Base-by-base conservation (phyloP, 2,888 invertebrate genomes). In the Chalcis sispes region DNA sequence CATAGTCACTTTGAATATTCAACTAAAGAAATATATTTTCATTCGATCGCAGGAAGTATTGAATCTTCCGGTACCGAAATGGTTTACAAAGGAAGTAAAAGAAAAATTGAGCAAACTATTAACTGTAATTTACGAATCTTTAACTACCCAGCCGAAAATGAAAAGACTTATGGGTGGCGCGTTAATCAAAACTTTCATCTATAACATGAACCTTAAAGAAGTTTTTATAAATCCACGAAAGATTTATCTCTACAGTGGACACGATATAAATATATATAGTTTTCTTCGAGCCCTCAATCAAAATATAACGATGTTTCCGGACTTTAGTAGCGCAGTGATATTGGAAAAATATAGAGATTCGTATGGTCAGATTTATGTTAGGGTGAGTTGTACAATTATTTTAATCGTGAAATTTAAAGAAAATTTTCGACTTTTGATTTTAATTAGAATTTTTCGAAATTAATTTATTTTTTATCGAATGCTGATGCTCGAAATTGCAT, bases 221-320 rank as follows among this genome's bases (percentile, higher is more conserved):
- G 13, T 61, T 7, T 23, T 42, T 0, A 23, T 18, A 0, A 79
- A 8, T 25, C 61, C 74, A 2, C 77, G 83, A n/a, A 84, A 84
- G 50, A 80, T 84, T 27, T 84, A 84, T 18, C 66, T 84, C 8
- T 84, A 81, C 40, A 81, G 81, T 18, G 84, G 75, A 1, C 84
- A 84, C 25, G 84, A 84, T 32, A 40, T 80, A 1, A 84, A 81
- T 50, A 4, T 66, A 2, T n/a, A 32, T 84, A 8, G 81, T 81
- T 4, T 79, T 79, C 80, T 15, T 58, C 64, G 1, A 77, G 62
- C 59, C 78, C 81, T 1, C 81, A 81, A n/a, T n/a, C 4, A 75
- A 72, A 54, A 73, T 84, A n/a, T 56, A 81, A n/a, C 18, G 77
- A 80, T 0, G 69, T 62, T 13, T 66, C 84, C 83, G 1, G 56